These are phyloP conservation scores for Bovichtus diacanthus DNA, from an alignment of 2,797 vertebrate genomes.

Conservation along the genomic window DNA sequence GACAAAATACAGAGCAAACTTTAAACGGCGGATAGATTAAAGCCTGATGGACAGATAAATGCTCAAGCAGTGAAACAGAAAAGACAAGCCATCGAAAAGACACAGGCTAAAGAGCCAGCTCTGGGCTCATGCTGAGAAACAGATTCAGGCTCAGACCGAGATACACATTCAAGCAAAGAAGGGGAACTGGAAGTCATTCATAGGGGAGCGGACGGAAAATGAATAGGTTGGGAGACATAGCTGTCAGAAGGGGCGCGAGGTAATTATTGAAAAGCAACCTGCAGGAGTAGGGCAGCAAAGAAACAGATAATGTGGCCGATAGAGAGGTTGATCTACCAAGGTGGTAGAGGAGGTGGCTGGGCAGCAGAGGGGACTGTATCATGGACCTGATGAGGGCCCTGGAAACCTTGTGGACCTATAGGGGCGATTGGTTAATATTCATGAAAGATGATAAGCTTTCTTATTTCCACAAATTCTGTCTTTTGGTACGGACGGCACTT, in stretches of 20 bases:
- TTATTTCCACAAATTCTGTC: conserved; percentile 3
- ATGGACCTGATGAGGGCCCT: not conserved
- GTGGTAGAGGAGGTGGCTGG: not conserved
- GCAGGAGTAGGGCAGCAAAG: not conserved
- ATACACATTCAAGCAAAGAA: not conserved
- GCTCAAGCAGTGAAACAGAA: not conserved
- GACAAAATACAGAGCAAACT: not conserved
- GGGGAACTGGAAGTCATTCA: conserved; percentile 5
- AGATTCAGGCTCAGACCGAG: not conserved
- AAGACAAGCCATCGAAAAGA: not conserved
- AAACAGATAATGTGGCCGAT: not conserved
- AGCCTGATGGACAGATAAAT: conserved; percentile 3
- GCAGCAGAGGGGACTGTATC: not conserved
- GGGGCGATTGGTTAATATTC: conserved; percentile 9
- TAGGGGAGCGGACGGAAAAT: not conserved
- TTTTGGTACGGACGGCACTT: not conserved
- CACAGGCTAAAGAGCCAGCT: not conserved
- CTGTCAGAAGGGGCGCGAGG: conserved; percentile 4
- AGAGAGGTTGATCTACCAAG: conserved; percentile 18
- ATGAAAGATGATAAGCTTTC: conserved; percentile 7
- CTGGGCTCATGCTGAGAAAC: not conserved
- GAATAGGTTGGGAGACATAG: conserved; percentile 3
- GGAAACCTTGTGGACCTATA: not conserved
- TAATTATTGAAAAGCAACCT: conserved; percentile 5
- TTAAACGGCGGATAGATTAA: not conserved